Base-by-base conservation (phyloP, 2,797 vertebrate genomes). In the Ptychobarbus kaznakovi region DNA sequence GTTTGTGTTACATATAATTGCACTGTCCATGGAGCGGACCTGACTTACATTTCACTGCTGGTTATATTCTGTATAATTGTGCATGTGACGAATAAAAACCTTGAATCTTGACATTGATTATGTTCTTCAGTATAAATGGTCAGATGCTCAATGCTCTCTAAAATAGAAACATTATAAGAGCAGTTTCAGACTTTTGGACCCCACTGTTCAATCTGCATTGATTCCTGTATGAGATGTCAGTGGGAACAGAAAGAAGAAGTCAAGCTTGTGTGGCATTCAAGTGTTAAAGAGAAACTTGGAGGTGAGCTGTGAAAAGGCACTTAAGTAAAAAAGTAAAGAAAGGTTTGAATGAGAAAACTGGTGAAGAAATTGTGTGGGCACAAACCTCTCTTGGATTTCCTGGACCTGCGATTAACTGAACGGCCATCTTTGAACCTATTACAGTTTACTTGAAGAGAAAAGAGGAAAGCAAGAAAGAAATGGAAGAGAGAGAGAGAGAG, bases 361-460 rank as follows among this genome's bases (percentile, higher is more conserved):
- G 28, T 58, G 61, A 32, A 86, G 74, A 86, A 80, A 87, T 89
- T 81, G 79, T 46, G 61, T 86, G 90, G 91, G 91, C 94, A 97
- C 97, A 94, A 94, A 97, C 95, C 95, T 96, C 96, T 94, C 92
- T 97, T 95, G 90, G 96, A 96, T 91, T 96, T 96, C 94, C 96
- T 93, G 94, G 96, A 96, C 93, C 95, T 96, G 96, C 95, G 95
- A 93, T 96, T 96, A 94, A 96, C 92, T 92, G 94, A 95, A 91
- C 95, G 95, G 82, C 95, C 95, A 92, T 96, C 96, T 96, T 94
- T 96, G 95, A 96, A 96, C 95, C 94, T 94, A 92, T 96, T 94
- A 89, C 94, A 94, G 94, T 94, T 97, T 92, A 96, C 96, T 96
- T 96, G 86, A 93, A 87, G 91, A 95, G 93, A 93, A 92, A 93